Percentiles rank a stretch among this genome's conserved stretches.
Evolutionary conservation across 2,888 invertebrate genomes (phyloP).

Genomic region (Lapara coniferarum): DNA sequence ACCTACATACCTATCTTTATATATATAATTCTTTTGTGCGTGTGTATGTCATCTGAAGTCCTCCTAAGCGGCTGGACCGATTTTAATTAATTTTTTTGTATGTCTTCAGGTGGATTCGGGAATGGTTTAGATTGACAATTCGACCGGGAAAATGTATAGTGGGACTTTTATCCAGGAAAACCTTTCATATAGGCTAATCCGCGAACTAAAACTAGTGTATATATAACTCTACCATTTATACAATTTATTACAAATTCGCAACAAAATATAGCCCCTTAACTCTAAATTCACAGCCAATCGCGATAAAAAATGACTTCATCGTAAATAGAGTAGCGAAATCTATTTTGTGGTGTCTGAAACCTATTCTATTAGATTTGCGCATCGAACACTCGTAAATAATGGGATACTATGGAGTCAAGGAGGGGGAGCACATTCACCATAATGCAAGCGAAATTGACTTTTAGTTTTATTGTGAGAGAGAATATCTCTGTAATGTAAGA

Average conservation of each 20-base stretch:
- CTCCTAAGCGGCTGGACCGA: too few relatives aligned
- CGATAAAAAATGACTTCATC: conserved; percentile 5
- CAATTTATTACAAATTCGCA: not conserved
- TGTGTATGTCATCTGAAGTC: too few relatives aligned
- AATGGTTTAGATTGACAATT: too few relatives aligned
- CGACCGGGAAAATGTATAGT: too few relatives aligned
- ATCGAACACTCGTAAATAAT: conserved; percentile 21
- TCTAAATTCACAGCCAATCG: not conserved
- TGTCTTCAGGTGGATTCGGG: too few relatives aligned
- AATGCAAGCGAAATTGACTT: conserved; percentile 24
- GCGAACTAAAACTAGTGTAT: too few relatives aligned
- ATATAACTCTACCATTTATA: too few relatives aligned
- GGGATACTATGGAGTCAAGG: conserved; percentile 18
- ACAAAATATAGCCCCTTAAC: not conserved
- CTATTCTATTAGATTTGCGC: conserved; percentile 29
- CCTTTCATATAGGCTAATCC: too few relatives aligned
- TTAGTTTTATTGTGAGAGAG: conserved; percentile 6
- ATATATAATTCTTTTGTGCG: too few relatives aligned
- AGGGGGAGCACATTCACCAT: conserved; percentile 13
- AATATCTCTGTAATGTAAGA: conserved; percentile 17
- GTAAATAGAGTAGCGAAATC: conserved; percentile 52
- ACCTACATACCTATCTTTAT: too few relatives aligned
- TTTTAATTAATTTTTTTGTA: too few relatives aligned
- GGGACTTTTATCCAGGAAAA: too few relatives aligned
- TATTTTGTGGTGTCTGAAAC: conserved; percentile 47